Conservation (phyloP, 2,888 invertebrate species). For the Orchestes rusci region DNA sequence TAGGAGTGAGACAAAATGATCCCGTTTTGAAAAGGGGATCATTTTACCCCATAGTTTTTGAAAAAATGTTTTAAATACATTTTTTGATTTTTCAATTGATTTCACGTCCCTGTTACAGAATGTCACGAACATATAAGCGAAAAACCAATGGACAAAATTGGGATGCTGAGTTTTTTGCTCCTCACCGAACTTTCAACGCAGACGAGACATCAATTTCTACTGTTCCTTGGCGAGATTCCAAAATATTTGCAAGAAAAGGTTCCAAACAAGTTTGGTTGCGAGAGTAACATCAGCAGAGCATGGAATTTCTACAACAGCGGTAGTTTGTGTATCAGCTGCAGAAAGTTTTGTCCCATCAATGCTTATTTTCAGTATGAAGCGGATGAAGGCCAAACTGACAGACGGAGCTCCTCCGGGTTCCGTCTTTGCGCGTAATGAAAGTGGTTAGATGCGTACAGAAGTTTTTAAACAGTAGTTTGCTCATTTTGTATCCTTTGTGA, state of each 20-base stretch:
- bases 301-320: conserved; percentile 8
- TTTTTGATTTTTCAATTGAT: too few species aligned
- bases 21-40: too few species aligned
- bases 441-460: conserved; percentile 35
- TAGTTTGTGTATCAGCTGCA: conserved; percentile 14
- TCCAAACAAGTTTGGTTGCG: too few species aligned
- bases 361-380: conserved; percentile 13
- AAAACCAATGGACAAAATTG: too few species aligned
- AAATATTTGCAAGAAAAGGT: conserved; percentile 10
- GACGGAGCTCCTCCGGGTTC: conserved; percentile 34
- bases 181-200: conserved; percentile 13
- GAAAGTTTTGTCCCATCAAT: conserved; percentile 15
- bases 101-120: too few species aligned
- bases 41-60: too few species aligned
- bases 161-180: too few species aligned
- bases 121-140: too few species aligned
- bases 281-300: conserved; percentile 19
- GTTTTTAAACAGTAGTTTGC: conserved; percentile 36
- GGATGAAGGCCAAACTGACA: conserved; percentile 25
- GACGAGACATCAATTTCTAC: conserved; percentile 13
- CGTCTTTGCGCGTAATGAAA: conserved; percentile 25
- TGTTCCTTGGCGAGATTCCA: conserved; percentile 13
- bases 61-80: too few species aligned
- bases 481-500: conserved; percentile 36
- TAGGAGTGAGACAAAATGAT: too few species aligned